Base-by-base conservation (phyloP, 2,888 invertebrate species). In the Cantharis rufa region DNA sequence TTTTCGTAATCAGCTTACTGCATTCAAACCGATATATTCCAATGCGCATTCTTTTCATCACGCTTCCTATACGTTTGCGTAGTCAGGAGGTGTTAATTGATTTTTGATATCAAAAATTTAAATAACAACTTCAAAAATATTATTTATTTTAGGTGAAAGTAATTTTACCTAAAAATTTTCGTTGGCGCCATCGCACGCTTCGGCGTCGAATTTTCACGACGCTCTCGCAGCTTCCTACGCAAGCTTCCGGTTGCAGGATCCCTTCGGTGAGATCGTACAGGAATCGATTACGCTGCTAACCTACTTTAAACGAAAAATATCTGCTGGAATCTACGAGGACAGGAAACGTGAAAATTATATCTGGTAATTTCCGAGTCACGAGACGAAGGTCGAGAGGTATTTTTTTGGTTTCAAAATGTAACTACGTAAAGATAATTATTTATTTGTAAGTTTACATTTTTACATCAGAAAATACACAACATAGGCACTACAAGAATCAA, bases 391-490 rank as follows among this genome's bases (percentile, higher is more conserved):
- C 13, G 48, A n/a, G 48, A n/a, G 1, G 27, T 1, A 27, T 27
- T 28, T 10, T 24, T 28, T 10, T 10, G 2, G 10, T 7, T n/a
- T 48, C 1, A 2, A 48, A 48, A 1, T n/a, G 48, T n/a, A 48
- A 48, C n/a, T n/a, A 1, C 48, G 48, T 48, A 48, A 48, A 48
- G 48, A 48, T 48, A 48, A 48, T 48, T 48, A 62, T 72, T 72
- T 72, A 66, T 66, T 72, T 72, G 66, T 72, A 72, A 72, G 66
- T 64, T 72, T 62, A 72, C 64, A 71, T 15, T 71, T 71, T 24
- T 70, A 48, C 48, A 48, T 48, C 48, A 48, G 48, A 48, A 48
- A 48, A 48, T 48, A 48, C 48, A 48, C 48, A 48, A 48, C 48
- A 48, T 48, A 48, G 48, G 48, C 13, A 48, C 48, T 48, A 48